Evolutionary conservation across 2,113 vertebrate genomes (phyloP).

Genomic region (Serilophus lunatus): DNA sequence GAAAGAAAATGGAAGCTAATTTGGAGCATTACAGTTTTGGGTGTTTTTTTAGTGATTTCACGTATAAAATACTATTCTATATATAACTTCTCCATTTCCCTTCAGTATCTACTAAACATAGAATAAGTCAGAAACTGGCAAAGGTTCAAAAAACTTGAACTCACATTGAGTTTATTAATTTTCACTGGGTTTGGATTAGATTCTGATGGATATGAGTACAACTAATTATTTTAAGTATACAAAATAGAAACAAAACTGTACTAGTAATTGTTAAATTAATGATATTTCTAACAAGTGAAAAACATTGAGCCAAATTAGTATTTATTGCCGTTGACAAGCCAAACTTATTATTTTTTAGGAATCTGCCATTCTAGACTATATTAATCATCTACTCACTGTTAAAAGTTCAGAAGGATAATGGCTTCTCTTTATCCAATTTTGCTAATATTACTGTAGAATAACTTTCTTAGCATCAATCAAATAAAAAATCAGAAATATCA

Average conservation of each 20-base stretch:
- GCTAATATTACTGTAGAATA: not conserved
- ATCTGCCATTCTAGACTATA: not conserved
- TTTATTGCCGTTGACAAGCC: not conserved
- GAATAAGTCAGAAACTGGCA: not conserved
- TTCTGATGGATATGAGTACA: not conserved
- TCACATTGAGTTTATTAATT: not conserved
- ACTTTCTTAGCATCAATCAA: not conserved
- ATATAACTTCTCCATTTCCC: not conserved
- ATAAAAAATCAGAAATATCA: not conserved
- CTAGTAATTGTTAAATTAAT: not conserved
- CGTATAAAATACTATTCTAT: not conserved
- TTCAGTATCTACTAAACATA: not conserved
- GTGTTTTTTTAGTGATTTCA: fast-evolving
- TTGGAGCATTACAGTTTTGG: not conserved
- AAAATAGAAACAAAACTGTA: not conserved
- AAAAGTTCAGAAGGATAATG: not conserved
- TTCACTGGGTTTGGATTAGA: not conserved
- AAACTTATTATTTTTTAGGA: not conserved
- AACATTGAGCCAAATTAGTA: not conserved
- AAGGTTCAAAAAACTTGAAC: not conserved
- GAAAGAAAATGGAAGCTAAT: not conserved
- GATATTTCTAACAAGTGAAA: not conserved
- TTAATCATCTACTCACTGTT: not conserved
- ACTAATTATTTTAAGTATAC: not conserved
- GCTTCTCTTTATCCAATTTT: not conserved